Conservation (phyloP, 1,140 invertebrate species). For the Asbolus verrucosus region DNA sequence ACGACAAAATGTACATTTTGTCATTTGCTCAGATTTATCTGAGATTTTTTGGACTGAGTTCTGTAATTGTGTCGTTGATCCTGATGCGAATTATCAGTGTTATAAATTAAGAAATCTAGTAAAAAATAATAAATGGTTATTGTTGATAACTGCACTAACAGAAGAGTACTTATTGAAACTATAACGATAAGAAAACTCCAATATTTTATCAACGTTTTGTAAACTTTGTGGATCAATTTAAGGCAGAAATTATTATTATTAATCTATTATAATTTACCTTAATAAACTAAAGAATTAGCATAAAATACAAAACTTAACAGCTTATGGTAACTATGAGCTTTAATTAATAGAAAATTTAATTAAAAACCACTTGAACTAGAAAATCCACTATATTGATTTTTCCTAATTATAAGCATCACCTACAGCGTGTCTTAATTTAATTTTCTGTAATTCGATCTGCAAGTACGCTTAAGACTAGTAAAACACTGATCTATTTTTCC, state of each 20-base stretch:
- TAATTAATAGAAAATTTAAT: slow-evolving; percentile 46
- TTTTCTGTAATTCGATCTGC: too few relatives aligned
- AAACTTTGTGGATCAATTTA: slow-evolving; percentile 38
- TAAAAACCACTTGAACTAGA: too few relatives aligned
- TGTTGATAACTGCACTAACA: too few relatives aligned
- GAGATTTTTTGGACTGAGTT: slow-evolving; percentile 29
- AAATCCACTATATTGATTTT: too few relatives aligned
- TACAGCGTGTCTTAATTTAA: slow-evolving; percentile 54
- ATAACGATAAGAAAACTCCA: too few relatives aligned
- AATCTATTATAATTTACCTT: too few relatives aligned
- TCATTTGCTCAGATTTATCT: slow-evolving; percentile 17
- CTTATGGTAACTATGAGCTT: slow-evolving; percentile 53
- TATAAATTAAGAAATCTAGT: slow-evolving; percentile 29
- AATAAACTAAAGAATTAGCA: too few relatives aligned
- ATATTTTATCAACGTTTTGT: slow-evolving; percentile 30
- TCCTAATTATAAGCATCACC: slow-evolving; percentile 49
- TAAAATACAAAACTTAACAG: too few relatives aligned
- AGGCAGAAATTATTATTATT: slow-evolving; percentile 34
- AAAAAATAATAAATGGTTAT: too few relatives aligned
- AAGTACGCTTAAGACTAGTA: slow-evolving; percentile 36
- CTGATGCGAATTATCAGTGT: slow-evolving; percentile 21
- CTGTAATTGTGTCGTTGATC: slow-evolving; percentile 23
- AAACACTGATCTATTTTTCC: slow-evolving; percentile 26
- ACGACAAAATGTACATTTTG: slow-evolving; percentile 12
- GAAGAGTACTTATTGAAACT: too few relatives aligned